Conservation (phyloP, 2,888 invertebrate genomes). For the Litoditis marina region DNA sequence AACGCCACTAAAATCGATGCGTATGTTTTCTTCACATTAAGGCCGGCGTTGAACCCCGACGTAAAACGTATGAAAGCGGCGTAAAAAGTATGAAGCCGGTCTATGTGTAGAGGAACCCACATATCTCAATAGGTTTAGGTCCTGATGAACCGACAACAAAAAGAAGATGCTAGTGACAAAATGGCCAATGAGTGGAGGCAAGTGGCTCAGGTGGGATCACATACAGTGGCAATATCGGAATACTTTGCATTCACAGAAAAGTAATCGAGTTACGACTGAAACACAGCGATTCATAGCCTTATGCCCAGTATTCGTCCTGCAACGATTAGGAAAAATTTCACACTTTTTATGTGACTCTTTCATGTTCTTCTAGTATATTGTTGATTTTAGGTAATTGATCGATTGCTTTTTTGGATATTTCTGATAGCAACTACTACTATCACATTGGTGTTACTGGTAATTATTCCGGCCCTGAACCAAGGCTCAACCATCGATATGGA, state of each 20-base stretch:
- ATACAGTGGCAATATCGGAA: no score
- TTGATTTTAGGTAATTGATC: constrained; percentile 62
- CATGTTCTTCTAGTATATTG: neutral
- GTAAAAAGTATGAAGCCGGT: constrained; percentile 63
- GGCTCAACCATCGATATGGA: no score
- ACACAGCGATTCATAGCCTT: neutral
- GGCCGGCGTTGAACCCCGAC: no score
- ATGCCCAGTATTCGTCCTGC: no score
- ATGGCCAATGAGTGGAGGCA: constrained; percentile 68
- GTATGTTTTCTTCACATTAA: no score
- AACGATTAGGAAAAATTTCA: neutral
- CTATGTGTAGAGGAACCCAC: neutral
- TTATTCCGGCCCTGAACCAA: constrained; percentile 63
- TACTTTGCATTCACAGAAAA: neutral
- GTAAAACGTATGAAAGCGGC: no score
- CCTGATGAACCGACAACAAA: constrained; percentile 66
- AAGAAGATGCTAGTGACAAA: constrained; percentile 63
- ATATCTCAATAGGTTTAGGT: constrained; percentile 60
- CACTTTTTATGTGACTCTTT: neutral
- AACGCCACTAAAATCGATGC: no score
- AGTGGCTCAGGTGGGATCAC: constrained; percentile 67
- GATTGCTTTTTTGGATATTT: constrained; percentile 68
- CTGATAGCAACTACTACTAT: constrained; percentile 66
- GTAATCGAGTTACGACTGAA: neutral
- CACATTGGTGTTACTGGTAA: constrained; percentile 65